Conservation (phyloP, 1,140 invertebrate genomes). For the Atta colombica region DNA sequence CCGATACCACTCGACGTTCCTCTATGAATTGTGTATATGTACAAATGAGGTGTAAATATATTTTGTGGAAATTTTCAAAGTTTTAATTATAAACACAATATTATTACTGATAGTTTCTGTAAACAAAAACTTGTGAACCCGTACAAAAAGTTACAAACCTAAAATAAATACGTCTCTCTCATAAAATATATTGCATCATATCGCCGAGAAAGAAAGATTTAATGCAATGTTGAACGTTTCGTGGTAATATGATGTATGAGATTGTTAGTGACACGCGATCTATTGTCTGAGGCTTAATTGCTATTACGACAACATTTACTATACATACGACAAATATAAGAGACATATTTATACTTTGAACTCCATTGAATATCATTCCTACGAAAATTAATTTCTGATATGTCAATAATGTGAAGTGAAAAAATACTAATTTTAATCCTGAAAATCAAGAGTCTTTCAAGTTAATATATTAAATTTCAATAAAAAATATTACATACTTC, state of each 20-base stretch:
- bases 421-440: background rate
- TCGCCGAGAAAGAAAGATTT: slow-evolving; percentile 14
- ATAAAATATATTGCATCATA: background rate
- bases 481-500: background rate
- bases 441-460: background rate
- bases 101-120: background rate
- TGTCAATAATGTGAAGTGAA: background rate
- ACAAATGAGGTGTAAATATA: background rate
- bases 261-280: slow-evolving; percentile 63
- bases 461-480: background rate
- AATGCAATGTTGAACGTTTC: slow-evolving; percentile 31
- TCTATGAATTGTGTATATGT: slow-evolving; percentile 19
- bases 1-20: too few relatives aligned
- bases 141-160: background rate
- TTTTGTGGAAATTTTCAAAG: background rate
- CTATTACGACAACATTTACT: slow-evolving; percentile 48
- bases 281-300: slow-evolving; percentile 63
- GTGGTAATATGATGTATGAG: slow-evolving; percentile 2
- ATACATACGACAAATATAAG: background rate
- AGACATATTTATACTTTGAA: slow-evolving; percentile 4
- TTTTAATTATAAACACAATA: slow-evolving; percentile 6
- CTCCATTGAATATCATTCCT: background rate
- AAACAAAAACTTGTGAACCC: background rate
- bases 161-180: background rate
- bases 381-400: background rate